Base-by-base conservation (phyloP, 2,113 vertebrate species). In the Prietella phreatophila region DNA sequence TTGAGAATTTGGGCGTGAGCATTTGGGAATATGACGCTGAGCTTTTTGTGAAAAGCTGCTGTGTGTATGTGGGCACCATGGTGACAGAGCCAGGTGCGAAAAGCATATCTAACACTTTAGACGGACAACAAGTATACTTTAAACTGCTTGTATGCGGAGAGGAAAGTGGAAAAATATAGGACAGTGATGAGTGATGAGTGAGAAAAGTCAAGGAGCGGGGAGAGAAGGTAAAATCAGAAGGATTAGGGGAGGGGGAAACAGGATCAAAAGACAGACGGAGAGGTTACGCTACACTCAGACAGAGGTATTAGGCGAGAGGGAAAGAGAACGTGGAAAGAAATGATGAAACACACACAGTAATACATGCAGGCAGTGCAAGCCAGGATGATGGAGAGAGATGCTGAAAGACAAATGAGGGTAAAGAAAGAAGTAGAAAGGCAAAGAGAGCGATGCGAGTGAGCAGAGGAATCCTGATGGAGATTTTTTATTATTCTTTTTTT, bases 31-130 rank as follows among this genome's bases (percentile, higher is more conserved):
- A 0, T 30, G 65, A 67, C 25, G 6, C 0, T 27, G 30, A 33
- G 7, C 30, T 69, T 30, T 9, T 39, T 19, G 69, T 39, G 89
- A 93, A 94, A 93, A 92, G 90, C 89, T 92, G 92, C 92, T 91
- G 90, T 91, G 92, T 92, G 91, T 88, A 90, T 89, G 90, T 91
- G 83, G 88, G 88, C 60, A 27, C 22, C 56, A 9, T 47, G 83
- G 83, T 55, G 86, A 67, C n/a, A 50, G 87, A 33, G 14, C 58
- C 85, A 89, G 86, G 86, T 89, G 86, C 88, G 86, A 88, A 86
- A 89, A 89, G 87, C 82, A 85, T 84, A 89, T 87, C 91, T 88
- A 79, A 88, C 87, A 83, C 88, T 90, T 88, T 91, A 90, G 75
- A 84, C 91, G 89, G 89, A 50, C 39, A 86, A 56, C 81, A 25